Percentiles rank a stretch among this genome's conserved stretches.
Evolutionary conservation across 2,888 invertebrate genomes (phyloP).

Genomic region (Ophioninae sp.): DNA sequence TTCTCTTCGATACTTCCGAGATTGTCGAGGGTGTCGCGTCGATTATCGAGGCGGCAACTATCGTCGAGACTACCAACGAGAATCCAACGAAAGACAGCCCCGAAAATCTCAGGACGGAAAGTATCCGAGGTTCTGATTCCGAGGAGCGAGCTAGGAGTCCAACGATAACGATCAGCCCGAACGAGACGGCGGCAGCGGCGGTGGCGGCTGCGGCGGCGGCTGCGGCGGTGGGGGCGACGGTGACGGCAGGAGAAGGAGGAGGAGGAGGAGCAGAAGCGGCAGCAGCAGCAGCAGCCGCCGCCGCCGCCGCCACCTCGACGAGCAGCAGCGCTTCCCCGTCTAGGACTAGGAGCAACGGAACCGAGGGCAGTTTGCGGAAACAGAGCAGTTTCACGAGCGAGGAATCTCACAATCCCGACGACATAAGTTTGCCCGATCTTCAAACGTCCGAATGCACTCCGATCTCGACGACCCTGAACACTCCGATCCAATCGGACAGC

Average conservation of each 20-base stretch:
- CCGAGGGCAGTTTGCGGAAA: conserved; percentile 65
- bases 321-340: conserved; percentile 18
- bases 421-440: conserved; percentile 78
- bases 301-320: background rate
- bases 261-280: too few species aligned
- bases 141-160: conserved; percentile 8
- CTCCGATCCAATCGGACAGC: conserved; percentile 78
- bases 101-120: background rate
- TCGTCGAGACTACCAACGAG: conserved; percentile 3
- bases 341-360: background rate
- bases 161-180: background rate
- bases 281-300: background rate
- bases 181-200: background rate
- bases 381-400: conserved; percentile 73
- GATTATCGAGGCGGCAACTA: conserved; percentile 16
- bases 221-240: background rate
- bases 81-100: background rate
- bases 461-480: conserved; percentile 78
- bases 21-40: conserved; percentile 52
- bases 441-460: conserved; percentile 78
- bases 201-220: background rate
- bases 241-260: too few species aligned
- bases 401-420: conserved; percentile 78
- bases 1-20: conserved; percentile 40
- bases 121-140: background rate